Percentiles rank a stretch among this genome's conserved stretches.
Conservation (phyloP, 2,113 vertebrate species). For the Morone chrysops region DNA sequence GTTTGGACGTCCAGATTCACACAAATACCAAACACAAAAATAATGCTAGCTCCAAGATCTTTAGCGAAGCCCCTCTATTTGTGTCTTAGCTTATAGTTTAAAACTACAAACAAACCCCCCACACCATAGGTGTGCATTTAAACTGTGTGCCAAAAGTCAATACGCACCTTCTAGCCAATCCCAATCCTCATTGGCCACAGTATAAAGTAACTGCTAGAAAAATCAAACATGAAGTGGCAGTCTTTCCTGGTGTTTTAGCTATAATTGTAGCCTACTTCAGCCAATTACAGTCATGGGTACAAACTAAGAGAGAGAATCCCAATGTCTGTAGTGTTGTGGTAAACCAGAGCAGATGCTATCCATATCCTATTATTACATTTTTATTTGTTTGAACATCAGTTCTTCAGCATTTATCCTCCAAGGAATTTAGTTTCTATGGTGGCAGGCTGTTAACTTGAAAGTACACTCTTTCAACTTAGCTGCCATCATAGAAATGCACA, state of each 20-base stretch:
- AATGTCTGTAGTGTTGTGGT: conserved; percentile 19
- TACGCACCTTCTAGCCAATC: background rate
- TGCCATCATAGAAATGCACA: no score
- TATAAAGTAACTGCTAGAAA: background rate
- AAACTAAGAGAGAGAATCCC: background rate
- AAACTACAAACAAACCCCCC: background rate
- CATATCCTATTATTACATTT: background rate
- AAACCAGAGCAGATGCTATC: conserved; percentile 17
- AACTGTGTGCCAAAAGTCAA: background rate
- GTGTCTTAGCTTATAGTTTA: background rate
- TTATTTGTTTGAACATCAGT: conserved; percentile 4
- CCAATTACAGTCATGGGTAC: conserved; percentile 9
- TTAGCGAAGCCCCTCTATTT: background rate
- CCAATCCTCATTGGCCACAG: background rate
- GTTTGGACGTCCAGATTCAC: background rate
- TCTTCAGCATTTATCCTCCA: background rate
- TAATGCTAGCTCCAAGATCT: background rate
- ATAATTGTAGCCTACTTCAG: background rate
- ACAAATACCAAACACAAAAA: background rate
- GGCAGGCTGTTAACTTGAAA: background rate
- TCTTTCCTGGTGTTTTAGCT: background rate
- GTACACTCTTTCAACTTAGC: no score
- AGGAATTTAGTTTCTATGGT: background rate
- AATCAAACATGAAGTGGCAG: background rate
- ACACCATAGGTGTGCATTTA: background rate